Evolutionary conservation across 2,888 invertebrate genomes (phyloP), one percentile per base, ranked within the genome.

Genomic region (Rhagonycha fulva): DNA sequence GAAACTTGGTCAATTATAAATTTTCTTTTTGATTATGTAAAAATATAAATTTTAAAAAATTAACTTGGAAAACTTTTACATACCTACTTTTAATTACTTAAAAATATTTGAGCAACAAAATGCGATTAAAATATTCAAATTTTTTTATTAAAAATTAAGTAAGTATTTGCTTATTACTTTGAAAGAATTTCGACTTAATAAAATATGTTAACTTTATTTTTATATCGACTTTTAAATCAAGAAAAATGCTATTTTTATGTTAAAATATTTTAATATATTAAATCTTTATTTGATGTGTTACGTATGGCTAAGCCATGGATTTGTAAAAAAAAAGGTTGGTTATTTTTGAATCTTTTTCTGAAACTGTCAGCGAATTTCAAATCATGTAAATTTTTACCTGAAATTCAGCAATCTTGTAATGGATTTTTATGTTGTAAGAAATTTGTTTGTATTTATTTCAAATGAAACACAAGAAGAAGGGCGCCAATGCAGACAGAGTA

Each of bases 401-500:
- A 47, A 47, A 47, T 47, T 47, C 47, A n/a, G n/a, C n/a, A 47
- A 47, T 47, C n/a, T 47, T 47, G n/a, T 47, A 47, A 47, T 47
- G n/a, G 47, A 47, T 47, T 47, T 47, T 47, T n/a, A n/a, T n/a
- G 47, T n/a, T n/a, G 2, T n/a, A n/a, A 47, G n/a, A 47, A 47
- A n/a, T 47, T 47, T 47, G n/a, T 47, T 47, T 47, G n/a, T n/a
- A 68, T 68, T 14, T 32, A 68, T 68, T 5, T 11, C 14, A 12
- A 28, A 68, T 68, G 32, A 66, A 63, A 23, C 30, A 68, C 61
- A 12, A 67, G 47, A 14, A n/a, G 9, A 67, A 14, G 14, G 24
- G 26, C 63, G 62, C 69, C 70, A 63, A 71, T 77, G 62, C 75
- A 77, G 76, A 74, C 73, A 74, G 76, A 78, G 76, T 76, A 76